Evolutionary conservation across 1,140 invertebrate species (phyloP).

Genomic region (Nilaparvata lugens): DNA sequence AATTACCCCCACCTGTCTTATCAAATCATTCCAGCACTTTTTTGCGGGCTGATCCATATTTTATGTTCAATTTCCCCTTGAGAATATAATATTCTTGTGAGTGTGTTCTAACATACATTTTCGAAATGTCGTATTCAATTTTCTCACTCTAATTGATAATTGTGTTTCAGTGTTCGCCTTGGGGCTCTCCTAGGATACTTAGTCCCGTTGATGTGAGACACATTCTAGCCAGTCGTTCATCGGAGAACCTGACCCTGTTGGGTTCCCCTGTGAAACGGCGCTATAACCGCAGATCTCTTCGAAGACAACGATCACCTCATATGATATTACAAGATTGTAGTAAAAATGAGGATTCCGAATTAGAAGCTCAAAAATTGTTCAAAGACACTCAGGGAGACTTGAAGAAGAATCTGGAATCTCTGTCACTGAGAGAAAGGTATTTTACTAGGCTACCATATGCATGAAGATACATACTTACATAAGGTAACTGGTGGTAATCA

Average conservation of each 20-base stretch:
- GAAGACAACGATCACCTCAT: constrained; percentile 13
- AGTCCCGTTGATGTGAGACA: constrained; percentile 43
- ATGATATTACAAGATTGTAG: background rate
- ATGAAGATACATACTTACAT: too few relatives aligned
- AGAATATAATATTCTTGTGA: too few relatives aligned
- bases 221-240: constrained; percentile 40
- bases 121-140: too few relatives aligned
- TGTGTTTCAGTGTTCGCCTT: constrained; percentile 38
- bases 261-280: constrained; percentile 32
- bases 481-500: too few relatives aligned
- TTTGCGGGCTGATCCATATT: too few relatives aligned
- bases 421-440: constrained; percentile 30
- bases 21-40: too few relatives aligned
- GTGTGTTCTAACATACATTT: too few relatives aligned
- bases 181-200: constrained; percentile 43
- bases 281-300: constrained; percentile 32
- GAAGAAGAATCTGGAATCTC: constrained; percentile 28
- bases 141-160: background rate
- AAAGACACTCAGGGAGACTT: constrained; percentile 33
- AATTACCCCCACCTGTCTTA: too few relatives aligned
- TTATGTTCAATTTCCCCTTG: too few relatives aligned
- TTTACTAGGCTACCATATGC: too few relatives aligned
- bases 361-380: constrained; percentile 32
- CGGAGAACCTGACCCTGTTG: constrained; percentile 38
- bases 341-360: background rate